These are phyloP conservation scores for Nudaria mundana DNA, from an alignment of 2,888 invertebrate genomes.

Conservation along the genomic window DNA sequence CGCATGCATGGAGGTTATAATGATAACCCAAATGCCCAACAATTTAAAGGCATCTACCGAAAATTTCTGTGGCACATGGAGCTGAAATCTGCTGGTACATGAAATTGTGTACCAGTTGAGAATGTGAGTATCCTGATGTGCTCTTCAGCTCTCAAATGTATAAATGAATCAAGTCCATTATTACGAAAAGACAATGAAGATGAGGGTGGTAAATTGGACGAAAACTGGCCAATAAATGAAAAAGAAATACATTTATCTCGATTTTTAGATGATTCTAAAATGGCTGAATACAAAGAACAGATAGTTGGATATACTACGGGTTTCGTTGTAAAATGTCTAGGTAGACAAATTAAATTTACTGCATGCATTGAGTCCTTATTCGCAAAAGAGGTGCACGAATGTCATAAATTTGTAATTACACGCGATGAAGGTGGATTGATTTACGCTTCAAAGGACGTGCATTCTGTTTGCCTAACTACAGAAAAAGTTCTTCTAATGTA, in stretches of 20 bases:
- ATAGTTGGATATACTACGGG: conserved; percentile 8
- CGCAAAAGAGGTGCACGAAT: neutral
- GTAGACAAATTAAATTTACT: conserved; percentile 6
- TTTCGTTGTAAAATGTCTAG: conserved; percentile 2
- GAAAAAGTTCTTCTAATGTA: conserved; percentile 14
- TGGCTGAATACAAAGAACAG: too few species aligned
- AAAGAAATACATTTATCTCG: conserved; percentile 2
- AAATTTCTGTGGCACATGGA: conserved; percentile 20
- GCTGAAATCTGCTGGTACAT: conserved; percentile 8
- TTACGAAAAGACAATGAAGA: conserved; percentile 9
- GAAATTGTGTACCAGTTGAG: conserved; percentile 22
- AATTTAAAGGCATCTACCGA: conserved; percentile 17
- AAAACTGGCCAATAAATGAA: conserved; percentile 1
- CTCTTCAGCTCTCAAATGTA: conserved; percentile 13
- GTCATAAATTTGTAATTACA: conserved; percentile 2
- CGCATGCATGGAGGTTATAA: too few species aligned
- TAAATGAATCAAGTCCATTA: conserved; percentile 8
- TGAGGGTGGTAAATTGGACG: conserved; percentile 4
- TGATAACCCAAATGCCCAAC: conserved; percentile 18
- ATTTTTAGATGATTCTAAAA: conserved; percentile 1
- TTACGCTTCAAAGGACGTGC: conserved; percentile 15
- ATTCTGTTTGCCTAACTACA: conserved; percentile 12
- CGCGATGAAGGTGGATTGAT: conserved; percentile 15
- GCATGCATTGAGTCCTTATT: conserved; percentile 1
- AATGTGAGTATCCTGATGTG: conserved; percentile 17